Evolutionary conservation across 92 coral and sea anemone genomes (phyloP), one percentile per base, ranked within the genome.

Genomic region (Phymanthus crucifer): DNA sequence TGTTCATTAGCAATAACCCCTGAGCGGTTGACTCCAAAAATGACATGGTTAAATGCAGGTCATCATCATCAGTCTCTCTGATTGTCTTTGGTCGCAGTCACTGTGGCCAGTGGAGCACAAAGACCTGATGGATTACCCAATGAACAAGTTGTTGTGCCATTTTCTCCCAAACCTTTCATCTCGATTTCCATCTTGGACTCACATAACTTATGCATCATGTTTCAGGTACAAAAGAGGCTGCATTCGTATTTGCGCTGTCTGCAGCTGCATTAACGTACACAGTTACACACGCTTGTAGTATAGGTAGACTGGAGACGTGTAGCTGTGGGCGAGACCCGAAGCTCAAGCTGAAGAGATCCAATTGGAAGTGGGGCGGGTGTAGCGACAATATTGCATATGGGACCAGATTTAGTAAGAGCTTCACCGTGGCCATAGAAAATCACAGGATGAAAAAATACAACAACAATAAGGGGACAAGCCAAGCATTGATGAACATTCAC

Each of bases 241-340:
- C 96, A 8, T 96, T 45, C 40, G 87, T 81, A 6, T 88, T 87
- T 71, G 89, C 99, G 10, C 87, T 96, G 0, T 83, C 99, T 6
- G 75, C 99, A 2, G 99, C 99, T 13, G 97, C 99, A 8, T 78
- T 96, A 7, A 86, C 91, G 0, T 96, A 81, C 87, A 84, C 93
- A n/a, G 92, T 96, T n/a, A 90, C 99, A 9, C 93, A 86, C 31
- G 93, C 96, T 0, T 96, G 99, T n/a, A 88, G 94, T n/a, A 88
- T 76, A 18, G 89, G 91, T 37, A 58, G 70, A 29, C 85, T 93
- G 27, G 84, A 87, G 35, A 54, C 75, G 10, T 96, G 99, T 75
- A 75, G 75, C 8, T 96, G 99, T 64, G 99, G 99, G 47, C 71
- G 83, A n/a, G 83, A 76, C 1, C 98, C 99, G 0, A 89, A 84